Base-by-base conservation (phyloP, 2,797 vertebrate genomes). In the Sebastes melanostomus region DNA sequence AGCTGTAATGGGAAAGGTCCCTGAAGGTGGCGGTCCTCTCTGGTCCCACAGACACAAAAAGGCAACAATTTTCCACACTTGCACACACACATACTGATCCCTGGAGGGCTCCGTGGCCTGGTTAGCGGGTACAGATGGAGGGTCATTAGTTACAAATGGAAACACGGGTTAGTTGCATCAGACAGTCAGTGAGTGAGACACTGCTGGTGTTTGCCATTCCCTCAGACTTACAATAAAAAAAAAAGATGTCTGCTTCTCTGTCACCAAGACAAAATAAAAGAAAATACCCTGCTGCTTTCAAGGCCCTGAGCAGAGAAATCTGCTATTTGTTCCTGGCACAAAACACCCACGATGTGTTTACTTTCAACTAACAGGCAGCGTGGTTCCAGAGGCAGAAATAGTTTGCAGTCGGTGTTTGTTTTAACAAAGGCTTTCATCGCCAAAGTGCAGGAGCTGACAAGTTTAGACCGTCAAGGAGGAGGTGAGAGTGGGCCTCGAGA, bases 271-370 rank as follows among this genome's bases (percentile, higher is more conserved):
- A 29, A 52, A 67, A 50, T 7, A 46, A 27, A 58, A 83, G 9
- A 54, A 55, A 58, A 72, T 1, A 27, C 14, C 46, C 55, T 42
- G 67, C 62, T 83, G 77, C 78, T 82, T 87, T 82, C 68, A 82
- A 82, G 83, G 74, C 66, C 71, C 18, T 3, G 3, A 76, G 72
- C 72, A 36, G 52, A 77, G 68, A 78, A 70, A 82, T 60, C 12
- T 58, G 71, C 32, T 63, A 22, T 75, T 89, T 88, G 55, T 79
- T 78, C 58, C 38, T 2, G 8, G n/a, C 62, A 61, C 29, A 76
- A 75, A 82, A 86, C 86, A 78, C 75, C 77, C 77, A 80, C 72
- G 1, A 8, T 50, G 72, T 83, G 78, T 85, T 89, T 86, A 87
- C 78, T 78, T 81, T 84, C 73, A 75, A 29, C 78, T 70, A 85